Evolutionary conservation across 2,113 vertebrate species (phyloP), one percentile per base, ranked within the genome.

Genomic region (Taxidea taxus): DNA sequence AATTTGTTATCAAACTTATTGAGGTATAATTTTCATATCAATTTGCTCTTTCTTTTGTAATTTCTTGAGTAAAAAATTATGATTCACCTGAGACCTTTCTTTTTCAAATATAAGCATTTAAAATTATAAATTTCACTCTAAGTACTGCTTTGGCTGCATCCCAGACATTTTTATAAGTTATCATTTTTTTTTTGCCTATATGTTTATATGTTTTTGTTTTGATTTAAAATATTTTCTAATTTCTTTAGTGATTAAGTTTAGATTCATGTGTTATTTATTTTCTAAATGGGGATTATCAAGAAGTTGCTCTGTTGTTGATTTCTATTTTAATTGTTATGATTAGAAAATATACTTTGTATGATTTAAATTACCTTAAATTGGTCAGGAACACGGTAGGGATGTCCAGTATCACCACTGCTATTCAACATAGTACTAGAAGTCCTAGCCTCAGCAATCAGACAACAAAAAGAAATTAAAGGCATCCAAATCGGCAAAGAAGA

Each of bases 71-170:
- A 14, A 10, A 74, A 90, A 68, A 29, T 87, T 85, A 86, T 4
- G 16, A 75, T 18, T 58, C 14, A 87, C 62, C 87, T 84, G 56
- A 95, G 80, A 78, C 2, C 25, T 44, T 82, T 83, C 56, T 84
- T 88, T 81, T 90, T 64, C 68, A 90, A 97, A 87, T 39, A 83
- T 12, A 83, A 47, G 27, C 64, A 81, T 83, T 82, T 90, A 81
- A 91, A 95, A 42, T 77, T 91, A 72, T 27, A 87, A 81, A 87
- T 92, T 87, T 87, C 11, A 64, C 47, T 95, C 15, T 72, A 39
- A 64, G 13, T 87, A 58, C 14, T 81, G 10, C 27, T 54, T 84
- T 88, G 68, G 74, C 62, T 85, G 42, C 37, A 70, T 44, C 12
- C 18, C 82, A 81, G 11, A 31, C 1, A 84, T 62, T 60, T 62